Percentiles rank a stretch among this genome's conserved stretches.
Conservation (phyloP, 2,113 vertebrate genomes). For the Telmatochromis brachygnathus region DNA sequence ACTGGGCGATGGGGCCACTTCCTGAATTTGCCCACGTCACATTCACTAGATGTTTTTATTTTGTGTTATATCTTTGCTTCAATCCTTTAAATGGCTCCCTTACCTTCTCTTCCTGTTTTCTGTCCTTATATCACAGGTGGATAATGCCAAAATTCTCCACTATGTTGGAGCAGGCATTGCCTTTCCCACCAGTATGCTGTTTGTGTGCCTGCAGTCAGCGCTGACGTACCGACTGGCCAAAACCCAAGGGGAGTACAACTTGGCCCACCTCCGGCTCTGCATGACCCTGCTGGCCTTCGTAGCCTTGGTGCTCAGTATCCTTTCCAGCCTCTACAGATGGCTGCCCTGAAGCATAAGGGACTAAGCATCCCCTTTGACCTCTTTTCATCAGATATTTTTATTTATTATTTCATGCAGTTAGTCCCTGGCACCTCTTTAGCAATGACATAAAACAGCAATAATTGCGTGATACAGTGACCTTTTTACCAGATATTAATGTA, state of each 20-base stretch:
- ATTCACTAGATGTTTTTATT: not conserved
- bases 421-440: not conserved
- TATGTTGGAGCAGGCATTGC: slow-evolving; percentile 85
- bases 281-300: slow-evolving; percentile 78
- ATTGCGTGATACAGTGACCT: not conserved
- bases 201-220: slow-evolving; percentile 81
- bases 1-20: not conserved
- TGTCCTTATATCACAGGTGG: slow-evolving; percentile 67
- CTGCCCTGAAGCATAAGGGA: not conserved
- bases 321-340: slow-evolving; percentile 39
- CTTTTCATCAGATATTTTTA: not conserved
- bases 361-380: not conserved
- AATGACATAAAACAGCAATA: not conserved
- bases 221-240: slow-evolving; percentile 86
- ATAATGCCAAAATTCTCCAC: slow-evolving; percentile 83
- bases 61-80: not conserved
- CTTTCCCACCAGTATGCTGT: slow-evolving; percentile 87
- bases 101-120: not conserved
- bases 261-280: slow-evolving; percentile 77
- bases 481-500: not conserved
- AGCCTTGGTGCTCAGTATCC: slow-evolving; percentile 86
- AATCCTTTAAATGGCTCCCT: not conserved
- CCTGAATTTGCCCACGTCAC: not conserved
- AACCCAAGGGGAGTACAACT: slow-evolving; percentile 77
- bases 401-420: not conserved